phyloP scores from a whole-genome alignment of 2,888 invertebrate species.

The Andrena bicolor region DNA sequence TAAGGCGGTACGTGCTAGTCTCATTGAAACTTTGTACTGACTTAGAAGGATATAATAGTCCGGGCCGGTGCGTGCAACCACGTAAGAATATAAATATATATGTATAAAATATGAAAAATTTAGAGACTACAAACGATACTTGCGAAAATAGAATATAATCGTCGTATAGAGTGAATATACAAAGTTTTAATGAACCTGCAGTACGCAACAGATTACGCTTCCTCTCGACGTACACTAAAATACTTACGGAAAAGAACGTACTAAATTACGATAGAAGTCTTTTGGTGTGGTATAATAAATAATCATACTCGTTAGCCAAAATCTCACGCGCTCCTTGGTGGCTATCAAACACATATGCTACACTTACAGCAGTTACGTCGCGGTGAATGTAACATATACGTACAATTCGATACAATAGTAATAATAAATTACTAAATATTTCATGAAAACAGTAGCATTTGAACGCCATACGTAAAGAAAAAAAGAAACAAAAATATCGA shows the following conservation, averaged over 20 bases:
- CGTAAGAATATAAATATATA: neutral
- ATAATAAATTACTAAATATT: slow-evolving; percentile 46
- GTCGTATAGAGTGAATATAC: neutral
- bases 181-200: slow-evolving; percentile 47
- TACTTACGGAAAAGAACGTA: slow-evolving; percentile 30
- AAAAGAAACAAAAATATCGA: slow-evolving; percentile 22
- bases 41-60: slow-evolving; percentile 15
- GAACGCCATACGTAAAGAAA: slow-evolving; percentile 17
- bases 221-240: slow-evolving; percentile 23
- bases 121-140: slow-evolving; percentile 11
- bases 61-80: slow-evolving; percentile 4
- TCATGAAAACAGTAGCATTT: slow-evolving; percentile 26
- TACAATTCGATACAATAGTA: slow-evolving; percentile 17
- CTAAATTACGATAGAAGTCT: slow-evolving; percentile 49
- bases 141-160: slow-evolving; percentile 17
- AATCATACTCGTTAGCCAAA: slow-evolving; percentile 40
- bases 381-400: neutral
- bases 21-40: slow-evolving; percentile 64
- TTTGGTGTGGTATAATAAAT: slow-evolving; percentile 45
- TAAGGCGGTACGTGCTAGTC: slow-evolving; percentile 35
- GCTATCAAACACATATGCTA: neutral
- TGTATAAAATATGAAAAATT: slow-evolving; percentile 20
- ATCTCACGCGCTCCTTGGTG: slow-evolving; percentile 35
- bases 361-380: neutral
- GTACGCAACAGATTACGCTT: slow-evolving; percentile 30